A percentile compares a stretch with the other conserved stretches of the same genome.
These are phyloP conservation scores for Lophotriccus pileatus DNA, from an alignment of 2,797 vertebrate genomes.

Conservation along the genomic window DNA sequence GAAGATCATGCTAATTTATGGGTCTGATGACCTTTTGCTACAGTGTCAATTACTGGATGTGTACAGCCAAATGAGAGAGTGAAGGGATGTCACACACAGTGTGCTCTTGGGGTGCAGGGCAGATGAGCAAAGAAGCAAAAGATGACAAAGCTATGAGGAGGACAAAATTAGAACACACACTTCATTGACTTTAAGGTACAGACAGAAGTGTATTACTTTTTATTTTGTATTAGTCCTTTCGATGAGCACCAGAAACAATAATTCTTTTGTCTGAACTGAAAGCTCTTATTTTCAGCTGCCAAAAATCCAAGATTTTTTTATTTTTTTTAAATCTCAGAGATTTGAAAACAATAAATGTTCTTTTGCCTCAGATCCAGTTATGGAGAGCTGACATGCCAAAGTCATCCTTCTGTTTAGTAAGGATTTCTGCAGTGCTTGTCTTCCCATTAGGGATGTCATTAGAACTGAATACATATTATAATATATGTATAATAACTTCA, in stretches of 20 bases:
- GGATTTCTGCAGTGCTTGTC: background rate
- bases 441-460: background rate
- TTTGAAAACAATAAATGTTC: background rate
- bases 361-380: background rate
- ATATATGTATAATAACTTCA: background rate
- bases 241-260: slow-evolving; percentile 7
- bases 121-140: background rate
- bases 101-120: background rate
- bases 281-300: slow-evolving; percentile 19
- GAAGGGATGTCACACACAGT: background rate
- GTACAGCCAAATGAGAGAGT: background rate
- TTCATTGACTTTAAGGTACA: background rate
- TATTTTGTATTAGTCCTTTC: slow-evolving; percentile 1
- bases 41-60: background rate
- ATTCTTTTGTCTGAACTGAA: slow-evolving; percentile 32
- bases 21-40: background rate
- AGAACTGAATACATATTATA: background rate
- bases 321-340: background rate
- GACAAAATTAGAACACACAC: background rate
- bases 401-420: background rate
- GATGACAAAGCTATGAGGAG: background rate
- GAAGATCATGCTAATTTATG: background rate
- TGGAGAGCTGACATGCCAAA: background rate
- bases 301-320: background rate
- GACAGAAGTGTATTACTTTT: slow-evolving; percentile 1